phyloP scores from a whole-genome alignment of 2,113 vertebrate species.

The Ceratotherium simum region DNA sequence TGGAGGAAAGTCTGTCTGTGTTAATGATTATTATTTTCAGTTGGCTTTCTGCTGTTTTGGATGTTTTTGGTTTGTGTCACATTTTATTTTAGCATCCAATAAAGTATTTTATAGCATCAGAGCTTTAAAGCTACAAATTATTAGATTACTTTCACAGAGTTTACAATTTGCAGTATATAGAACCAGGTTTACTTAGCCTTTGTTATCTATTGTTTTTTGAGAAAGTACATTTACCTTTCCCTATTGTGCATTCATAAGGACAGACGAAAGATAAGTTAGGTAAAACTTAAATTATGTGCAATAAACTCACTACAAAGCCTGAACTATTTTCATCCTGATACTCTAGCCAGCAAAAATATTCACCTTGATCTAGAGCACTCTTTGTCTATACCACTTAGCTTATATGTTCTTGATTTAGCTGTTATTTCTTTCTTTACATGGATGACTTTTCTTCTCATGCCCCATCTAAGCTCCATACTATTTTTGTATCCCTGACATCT shows the following conservation, averaged over 20 bases:
- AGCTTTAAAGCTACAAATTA: background rate
- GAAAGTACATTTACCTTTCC: background rate
- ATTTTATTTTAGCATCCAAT: background rate
- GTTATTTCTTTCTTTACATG: background rate
- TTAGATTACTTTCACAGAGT: background rate
- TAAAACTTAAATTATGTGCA: background rate
- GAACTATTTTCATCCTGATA: background rate
- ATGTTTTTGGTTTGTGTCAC: background rate
- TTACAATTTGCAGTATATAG: background rate
- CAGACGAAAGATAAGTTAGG: background rate
- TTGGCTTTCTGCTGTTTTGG: background rate
- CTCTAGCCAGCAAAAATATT: background rate
- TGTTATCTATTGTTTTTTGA: background rate
- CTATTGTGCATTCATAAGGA: background rate
- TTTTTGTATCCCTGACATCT: background rate
- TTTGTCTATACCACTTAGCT: background rate
- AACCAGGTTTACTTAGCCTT: background rate
- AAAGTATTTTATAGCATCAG: background rate
- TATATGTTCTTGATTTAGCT: background rate
- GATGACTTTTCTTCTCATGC: background rate
- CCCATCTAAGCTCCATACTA: background rate
- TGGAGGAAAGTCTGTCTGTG: background rate
- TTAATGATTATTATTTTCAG: background rate
- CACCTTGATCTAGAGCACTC: background rate
- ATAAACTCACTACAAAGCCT: background rate